Conservation (phyloP, 2,888 invertebrate genomes). For the Nemoura dubitans region DNA sequence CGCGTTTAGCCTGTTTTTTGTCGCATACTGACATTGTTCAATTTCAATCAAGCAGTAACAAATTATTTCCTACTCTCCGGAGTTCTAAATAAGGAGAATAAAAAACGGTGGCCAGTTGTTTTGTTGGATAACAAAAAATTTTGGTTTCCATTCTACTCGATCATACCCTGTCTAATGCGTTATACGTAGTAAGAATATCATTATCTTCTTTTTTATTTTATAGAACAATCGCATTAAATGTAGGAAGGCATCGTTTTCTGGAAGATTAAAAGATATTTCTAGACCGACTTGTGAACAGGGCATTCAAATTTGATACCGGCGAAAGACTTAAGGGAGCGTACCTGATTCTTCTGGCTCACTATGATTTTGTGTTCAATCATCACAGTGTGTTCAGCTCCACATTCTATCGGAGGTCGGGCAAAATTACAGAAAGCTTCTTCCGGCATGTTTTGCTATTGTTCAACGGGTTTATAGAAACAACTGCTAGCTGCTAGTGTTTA, state of each 20-base stretch:
- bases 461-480: background rate
- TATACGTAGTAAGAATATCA: background rate
- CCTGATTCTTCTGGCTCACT: too few species aligned
- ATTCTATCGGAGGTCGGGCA: background rate
- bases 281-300: background rate
- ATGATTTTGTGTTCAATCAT: too few species aligned
- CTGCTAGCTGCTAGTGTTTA: background rate
- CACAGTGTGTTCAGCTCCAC: background rate
- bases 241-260: background rate
- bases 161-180: background rate
- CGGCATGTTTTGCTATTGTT: background rate
- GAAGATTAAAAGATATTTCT: background rate
- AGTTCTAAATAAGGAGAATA: background rate
- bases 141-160: background rate
- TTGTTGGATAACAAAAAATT: background rate
- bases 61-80: background rate
- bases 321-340: too few species aligned
- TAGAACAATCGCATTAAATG: background rate
- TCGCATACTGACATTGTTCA: background rate
- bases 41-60: background rate
- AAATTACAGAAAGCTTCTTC: background rate
- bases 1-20: background rate
- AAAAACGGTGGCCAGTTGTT: background rate
- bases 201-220: background rate
- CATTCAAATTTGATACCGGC: too few species aligned